Percentiles rank a stretch among this genome's conserved stretches.
phyloP scores from a whole-genome alignment of 1,140 invertebrate genomes.

The Megalopta genalis region DNA sequence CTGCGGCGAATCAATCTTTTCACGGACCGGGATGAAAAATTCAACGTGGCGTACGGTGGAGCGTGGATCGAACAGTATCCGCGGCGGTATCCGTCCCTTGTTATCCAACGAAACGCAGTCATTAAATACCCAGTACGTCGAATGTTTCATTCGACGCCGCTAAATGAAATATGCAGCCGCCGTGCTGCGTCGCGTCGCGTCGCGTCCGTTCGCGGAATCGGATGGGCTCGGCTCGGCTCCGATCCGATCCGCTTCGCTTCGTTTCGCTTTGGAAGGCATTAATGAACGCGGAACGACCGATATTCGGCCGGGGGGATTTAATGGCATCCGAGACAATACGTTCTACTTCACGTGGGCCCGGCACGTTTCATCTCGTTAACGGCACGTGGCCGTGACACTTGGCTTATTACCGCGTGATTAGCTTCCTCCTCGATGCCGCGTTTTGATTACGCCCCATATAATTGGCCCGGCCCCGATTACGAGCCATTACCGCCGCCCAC shows the following conservation, averaged over 20 bases:
- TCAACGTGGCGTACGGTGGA: too few relatives aligned
- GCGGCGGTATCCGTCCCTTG: too few relatives aligned
- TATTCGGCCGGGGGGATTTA: background rate
- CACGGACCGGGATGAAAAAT: too few relatives aligned
- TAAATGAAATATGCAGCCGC: slow-evolving; percentile 21
- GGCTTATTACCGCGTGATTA: slow-evolving; percentile 22
- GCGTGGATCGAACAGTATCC: background rate
- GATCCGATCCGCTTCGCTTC: background rate
- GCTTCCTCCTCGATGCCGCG: slow-evolving; percentile 7
- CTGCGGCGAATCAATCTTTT: too few relatives aligned
- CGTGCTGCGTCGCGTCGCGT: too few relatives aligned
- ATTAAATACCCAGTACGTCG: slow-evolving; percentile 8
- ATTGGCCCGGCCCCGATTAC: slow-evolving; percentile 13
- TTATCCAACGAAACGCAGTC: slow-evolving; percentile 4
- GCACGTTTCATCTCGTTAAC: slow-evolving; percentile 19
- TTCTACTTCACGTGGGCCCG: background rate
- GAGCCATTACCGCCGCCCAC: slow-evolving; percentile 7
- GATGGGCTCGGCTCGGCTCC: too few relatives aligned
- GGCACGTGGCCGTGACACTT: slow-evolving; percentile 12
- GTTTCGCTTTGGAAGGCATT: background rate
- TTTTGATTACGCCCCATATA: slow-evolving; percentile 31
- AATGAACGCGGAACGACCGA: background rate
- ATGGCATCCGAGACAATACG: background rate
- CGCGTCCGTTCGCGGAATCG: background rate
- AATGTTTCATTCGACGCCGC: background rate